Evolutionary conservation across 2,888 invertebrate genomes (phyloP).

Genomic region (Anarsia innoxiella): DNA sequence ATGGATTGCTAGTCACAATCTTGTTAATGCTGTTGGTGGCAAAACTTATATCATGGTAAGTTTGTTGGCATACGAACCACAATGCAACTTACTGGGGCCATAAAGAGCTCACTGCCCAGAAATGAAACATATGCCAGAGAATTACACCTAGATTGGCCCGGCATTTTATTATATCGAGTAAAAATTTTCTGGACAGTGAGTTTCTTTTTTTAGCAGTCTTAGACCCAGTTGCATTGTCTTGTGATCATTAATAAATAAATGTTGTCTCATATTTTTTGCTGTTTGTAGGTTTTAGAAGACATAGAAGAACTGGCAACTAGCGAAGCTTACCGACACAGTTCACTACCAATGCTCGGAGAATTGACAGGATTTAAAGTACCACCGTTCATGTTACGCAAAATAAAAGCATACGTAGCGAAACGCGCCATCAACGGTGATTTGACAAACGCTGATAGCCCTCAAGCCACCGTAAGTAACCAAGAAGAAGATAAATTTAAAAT

Average conservation of each 20-base stretch:
- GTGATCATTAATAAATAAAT: too few species aligned
- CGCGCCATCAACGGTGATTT: constrained; percentile 46
- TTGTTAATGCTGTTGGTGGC: constrained; percentile 86
- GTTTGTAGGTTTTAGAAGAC: constrained; percentile 80
- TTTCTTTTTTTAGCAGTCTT: too few species aligned
- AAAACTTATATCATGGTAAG: constrained; percentile 83
- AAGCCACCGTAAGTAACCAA: constrained; percentile 48
- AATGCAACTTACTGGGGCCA: too few species aligned
- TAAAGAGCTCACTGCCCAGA: too few species aligned
- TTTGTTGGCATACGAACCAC: too few species aligned
- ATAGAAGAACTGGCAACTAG: constrained; percentile 83
- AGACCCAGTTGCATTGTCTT: too few species aligned
- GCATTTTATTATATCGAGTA: too few species aligned
- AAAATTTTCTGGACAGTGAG: too few species aligned
- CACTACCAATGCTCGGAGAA: constrained; percentile 78
- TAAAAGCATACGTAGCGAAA: constrained; percentile 77
- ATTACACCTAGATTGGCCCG: too few species aligned
- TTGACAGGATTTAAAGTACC: constrained; percentile 85
- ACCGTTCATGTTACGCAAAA: constrained; percentile 83
- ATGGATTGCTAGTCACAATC: constrained; percentile 84
- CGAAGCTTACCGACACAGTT: constrained; percentile 81
- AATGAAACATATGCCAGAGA: too few species aligned
- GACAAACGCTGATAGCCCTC: constrained; percentile 51
- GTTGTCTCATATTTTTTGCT: too few species aligned
- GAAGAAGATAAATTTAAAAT: constrained; percentile 51